Percentiles rank a stretch among this genome's conserved stretches.
Conservation (phyloP, 1,140 invertebrate genomes). For the Magallana angulata region DNA sequence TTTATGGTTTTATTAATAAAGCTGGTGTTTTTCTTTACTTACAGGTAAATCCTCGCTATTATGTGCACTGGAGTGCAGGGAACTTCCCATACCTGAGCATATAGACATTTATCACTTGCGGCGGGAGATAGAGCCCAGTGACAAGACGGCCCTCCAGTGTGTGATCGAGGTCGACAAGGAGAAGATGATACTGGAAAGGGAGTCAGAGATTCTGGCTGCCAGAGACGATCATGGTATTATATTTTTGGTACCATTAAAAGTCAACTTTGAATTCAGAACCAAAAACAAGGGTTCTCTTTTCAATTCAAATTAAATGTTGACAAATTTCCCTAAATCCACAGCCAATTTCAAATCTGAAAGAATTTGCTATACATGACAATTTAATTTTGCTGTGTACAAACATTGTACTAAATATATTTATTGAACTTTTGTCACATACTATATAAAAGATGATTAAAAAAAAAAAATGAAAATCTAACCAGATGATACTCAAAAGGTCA, state of each 20-base stretch:
- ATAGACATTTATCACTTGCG: slow-evolving; percentile 99
- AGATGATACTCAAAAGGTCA: too few species aligned
- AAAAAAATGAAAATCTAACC: too few species aligned
- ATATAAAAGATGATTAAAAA: too few species aligned
- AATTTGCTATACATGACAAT: too few species aligned
- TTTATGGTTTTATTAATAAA: too few species aligned
- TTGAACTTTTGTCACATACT: too few species aligned
- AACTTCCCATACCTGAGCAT: slow-evolving; percentile 97
- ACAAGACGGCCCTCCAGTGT: slow-evolving; percentile 92
- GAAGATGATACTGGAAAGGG: slow-evolving; percentile 92
- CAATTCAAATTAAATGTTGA: neutral
- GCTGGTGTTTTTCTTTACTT: neutral
- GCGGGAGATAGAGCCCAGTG: slow-evolving; percentile 96
- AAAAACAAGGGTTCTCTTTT: neutral
- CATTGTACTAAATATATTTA: too few species aligned
- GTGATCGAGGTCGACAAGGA: slow-evolving; percentile 99
- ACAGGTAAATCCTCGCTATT: slow-evolving; percentile 95
- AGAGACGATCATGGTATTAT: slow-evolving; percentile 91
- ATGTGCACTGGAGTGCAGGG: slow-evolving; percentile 93
- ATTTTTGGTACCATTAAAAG: too few species aligned
- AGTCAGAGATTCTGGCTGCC: slow-evolving; percentile 93
- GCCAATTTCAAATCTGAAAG: too few species aligned
- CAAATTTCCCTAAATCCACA: neutral
- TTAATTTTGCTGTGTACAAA: too few species aligned
- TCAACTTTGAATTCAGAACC: too few species aligned